Evolutionary conservation across 2,888 invertebrate genomes (phyloP).

Genomic region (Agonopterix arenella): DNA sequence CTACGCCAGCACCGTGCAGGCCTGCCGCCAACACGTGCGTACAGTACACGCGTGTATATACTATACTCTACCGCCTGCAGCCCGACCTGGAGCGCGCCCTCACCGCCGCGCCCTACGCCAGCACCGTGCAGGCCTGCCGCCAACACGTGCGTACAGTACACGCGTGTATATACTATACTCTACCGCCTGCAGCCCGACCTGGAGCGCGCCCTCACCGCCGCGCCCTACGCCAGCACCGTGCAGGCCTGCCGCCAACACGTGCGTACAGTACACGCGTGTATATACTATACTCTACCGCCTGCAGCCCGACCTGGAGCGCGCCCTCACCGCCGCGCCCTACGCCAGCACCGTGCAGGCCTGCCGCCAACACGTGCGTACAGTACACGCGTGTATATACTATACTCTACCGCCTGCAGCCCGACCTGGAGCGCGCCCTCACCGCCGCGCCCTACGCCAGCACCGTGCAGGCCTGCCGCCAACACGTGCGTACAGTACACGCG

Average conservation of each 20-base stretch:
- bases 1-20: conserved; percentile 12
- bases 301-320: conserved; percentile 45
- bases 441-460: conserved; percentile 20
- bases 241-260: conserved; percentile 35
- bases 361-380: conserved; percentile 32
- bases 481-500: conserved; percentile 17
- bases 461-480: conserved; percentile 29
- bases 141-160: conserved; percentile 27
- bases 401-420: conserved; percentile 51
- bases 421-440: conserved; percentile 33
- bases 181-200: conserved; percentile 51
- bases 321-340: conserved; percentile 26
- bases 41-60: too few species aligned
- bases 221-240: conserved; percentile 13
- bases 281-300: conserved; percentile 49
- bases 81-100: conserved; percentile 41
- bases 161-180: too few species aligned
- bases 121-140: conserved; percentile 28
- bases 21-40: conserved; percentile 36
- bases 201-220: conserved; percentile 31
- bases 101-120: conserved; percentile 22
- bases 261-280: too few species aligned
- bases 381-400: too few species aligned
- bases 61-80: conserved; percentile 50
- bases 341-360: conserved; percentile 19